Evolutionary conservation across 2,797 vertebrate species (phyloP), one percentile per base, ranked within the genome.

Genomic region (Liparis tanakae): DNA sequence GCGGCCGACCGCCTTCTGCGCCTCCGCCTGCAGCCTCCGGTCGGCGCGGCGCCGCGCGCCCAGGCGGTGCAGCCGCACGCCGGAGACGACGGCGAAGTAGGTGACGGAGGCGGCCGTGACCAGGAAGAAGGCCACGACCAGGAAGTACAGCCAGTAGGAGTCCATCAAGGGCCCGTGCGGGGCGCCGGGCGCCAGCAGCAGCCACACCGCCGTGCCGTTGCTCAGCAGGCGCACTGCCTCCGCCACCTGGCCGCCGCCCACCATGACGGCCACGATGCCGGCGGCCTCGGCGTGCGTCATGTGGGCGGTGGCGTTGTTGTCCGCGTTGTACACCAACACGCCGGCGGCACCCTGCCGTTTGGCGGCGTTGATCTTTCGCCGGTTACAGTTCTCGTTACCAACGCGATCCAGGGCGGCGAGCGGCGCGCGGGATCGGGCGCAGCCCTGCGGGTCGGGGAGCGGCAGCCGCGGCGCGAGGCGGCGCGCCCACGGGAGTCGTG

Each of bases 51-150:
- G 93, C 71, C 94, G 94, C 70, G 88, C 85, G 56, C 91, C 93
- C 57, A 96, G 82, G 0, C 83, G 81, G 80, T 95, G 94, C 43
- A 98, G 87, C 9, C 96, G 95, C 70, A 93, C 94, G 20, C 94
- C 95, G 1, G 96, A 96, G 81, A 98, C 94, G 46, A 96, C 97
- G 69, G 96, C 94, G 43, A 98, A 98, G 88, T 98, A 99, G 74
- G 95, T 91, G 71, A 98, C 91, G 0, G 96, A 96, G 60, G 96
- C 95, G 3, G 95, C 95, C 0, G 96, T 97, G 74, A 98, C 95
- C 3, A 97, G 92, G 65, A 98, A 97, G 89, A 98, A 98, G 0
- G 96, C 96, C 43, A 97, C 95, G 0, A 96, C 98, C 80, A 98
- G 95, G 53, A 97, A 95, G 87, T 97, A 97, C 72, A 98, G 94